Evolutionary conservation across 2,888 invertebrate genomes (phyloP).

Genomic region (Halictus quadricinctus): DNA sequence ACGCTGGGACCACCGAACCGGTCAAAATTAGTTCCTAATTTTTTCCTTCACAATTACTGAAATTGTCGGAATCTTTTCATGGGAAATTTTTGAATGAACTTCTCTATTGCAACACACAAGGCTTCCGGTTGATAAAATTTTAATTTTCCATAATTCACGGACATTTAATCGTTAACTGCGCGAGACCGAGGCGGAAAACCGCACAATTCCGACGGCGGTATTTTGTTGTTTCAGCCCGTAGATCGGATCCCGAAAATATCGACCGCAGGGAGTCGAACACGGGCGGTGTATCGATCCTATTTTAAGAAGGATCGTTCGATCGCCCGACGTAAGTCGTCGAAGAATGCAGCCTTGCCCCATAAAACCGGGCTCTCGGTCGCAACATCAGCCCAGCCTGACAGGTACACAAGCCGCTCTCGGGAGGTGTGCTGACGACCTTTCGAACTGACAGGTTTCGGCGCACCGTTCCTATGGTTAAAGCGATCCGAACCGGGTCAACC

Average conservation of each 20-base stretch:
- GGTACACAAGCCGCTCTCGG: slow-evolving; percentile 38
- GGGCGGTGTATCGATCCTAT: slow-evolving; percentile 40
- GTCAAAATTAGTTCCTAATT: no score
- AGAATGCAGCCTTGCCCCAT: slow-evolving; percentile 63
- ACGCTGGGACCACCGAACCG: no score
- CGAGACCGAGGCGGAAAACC: background rate
- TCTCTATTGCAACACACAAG: no score
- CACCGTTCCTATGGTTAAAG: slow-evolving; percentile 26
- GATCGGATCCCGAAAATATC: background rate
- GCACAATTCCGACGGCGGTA: background rate
- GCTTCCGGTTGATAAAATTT: no score
- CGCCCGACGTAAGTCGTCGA: slow-evolving; percentile 51
- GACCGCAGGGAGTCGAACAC: background rate
- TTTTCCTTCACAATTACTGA: no score
- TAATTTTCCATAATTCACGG: background rate
- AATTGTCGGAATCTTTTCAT: no score
- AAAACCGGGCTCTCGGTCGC: slow-evolving; percentile 53
- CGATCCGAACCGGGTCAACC: slow-evolving; percentile 38
- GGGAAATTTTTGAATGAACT: no score
- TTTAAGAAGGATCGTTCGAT: slow-evolving; percentile 42
- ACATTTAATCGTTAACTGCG: background rate
- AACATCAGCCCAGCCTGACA: slow-evolving; percentile 53
- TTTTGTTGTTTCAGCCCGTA: background rate
- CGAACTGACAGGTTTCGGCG: slow-evolving; percentile 54
- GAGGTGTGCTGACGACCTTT: slow-evolving; percentile 55